phyloP scores from a whole-genome alignment of 1,140 invertebrate species.

The Heliothis virescens region DNA sequence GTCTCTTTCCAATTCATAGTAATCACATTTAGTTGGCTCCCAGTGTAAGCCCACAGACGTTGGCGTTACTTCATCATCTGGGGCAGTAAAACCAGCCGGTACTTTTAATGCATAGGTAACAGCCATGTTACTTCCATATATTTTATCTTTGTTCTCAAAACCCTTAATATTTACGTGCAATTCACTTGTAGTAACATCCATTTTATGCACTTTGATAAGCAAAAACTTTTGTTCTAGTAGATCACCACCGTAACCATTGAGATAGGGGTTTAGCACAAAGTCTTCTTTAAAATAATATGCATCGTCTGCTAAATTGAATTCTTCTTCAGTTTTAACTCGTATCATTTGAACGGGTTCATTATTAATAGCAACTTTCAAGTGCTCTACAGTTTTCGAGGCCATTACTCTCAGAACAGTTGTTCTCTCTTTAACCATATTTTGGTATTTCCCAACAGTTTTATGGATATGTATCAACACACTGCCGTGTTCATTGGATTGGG shows the following conservation, averaged over 20 bases:
- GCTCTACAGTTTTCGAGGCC: constrained; percentile 57
- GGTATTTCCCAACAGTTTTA: constrained; percentile 68
- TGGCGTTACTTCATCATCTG: constrained; percentile 52
- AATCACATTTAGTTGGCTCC: constrained; percentile 58
- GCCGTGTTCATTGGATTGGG: constrained; percentile 61
- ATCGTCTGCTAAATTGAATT: constrained; percentile 65
- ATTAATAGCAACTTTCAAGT: constrained; percentile 67
- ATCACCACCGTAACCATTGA: constrained; percentile 55
- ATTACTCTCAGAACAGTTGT: constrained; percentile 73
- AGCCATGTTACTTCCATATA: constrained; percentile 58
- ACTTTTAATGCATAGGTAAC: constrained; percentile 50
- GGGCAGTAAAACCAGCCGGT: constrained; percentile 57
- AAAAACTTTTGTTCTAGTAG: constrained; percentile 65
- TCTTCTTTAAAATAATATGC: constrained; percentile 67
- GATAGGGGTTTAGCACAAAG: constrained; percentile 70
- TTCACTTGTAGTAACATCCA: constrained; percentile 68
- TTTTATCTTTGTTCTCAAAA: constrained; percentile 58
- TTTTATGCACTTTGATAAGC: constrained; percentile 71
- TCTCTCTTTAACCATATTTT: constrained; percentile 67
- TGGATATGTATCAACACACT: constrained; percentile 67
- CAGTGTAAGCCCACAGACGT: constrained; percentile 65
- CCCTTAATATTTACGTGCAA: constrained; percentile 71
- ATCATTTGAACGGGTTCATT: constrained; percentile 58
- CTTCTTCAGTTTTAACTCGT: constrained; percentile 61
- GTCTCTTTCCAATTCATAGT: constrained; percentile 78